A percentile compares a stretch with the other conserved stretches of the same genome.
Conservation (phyloP, 1,140 invertebrate species). For the Lucilia cuprina region DNA sequence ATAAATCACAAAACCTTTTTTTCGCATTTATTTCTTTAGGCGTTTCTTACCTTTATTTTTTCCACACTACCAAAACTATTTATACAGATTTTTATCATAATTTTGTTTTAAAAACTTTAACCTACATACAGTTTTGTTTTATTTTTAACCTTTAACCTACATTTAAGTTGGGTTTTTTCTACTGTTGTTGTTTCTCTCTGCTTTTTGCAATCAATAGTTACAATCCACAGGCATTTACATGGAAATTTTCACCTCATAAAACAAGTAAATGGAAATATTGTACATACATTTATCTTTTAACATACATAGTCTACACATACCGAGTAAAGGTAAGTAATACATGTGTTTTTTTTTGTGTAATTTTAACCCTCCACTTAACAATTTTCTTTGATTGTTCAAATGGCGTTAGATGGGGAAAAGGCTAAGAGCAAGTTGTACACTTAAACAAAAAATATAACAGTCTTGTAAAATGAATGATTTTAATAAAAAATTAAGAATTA, state of each 20-base stretch:
- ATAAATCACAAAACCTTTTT: too few species aligned
- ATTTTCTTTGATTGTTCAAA: constrained; percentile 4
- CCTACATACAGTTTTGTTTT: not conserved
- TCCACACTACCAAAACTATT: too few species aligned
- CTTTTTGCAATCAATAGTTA: constrained; percentile 12
- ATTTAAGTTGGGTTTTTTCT: not conserved
- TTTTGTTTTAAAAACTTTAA: not conserved
- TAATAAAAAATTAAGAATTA: not conserved
- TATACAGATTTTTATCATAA: not conserved
- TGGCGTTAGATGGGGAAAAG: not conserved
- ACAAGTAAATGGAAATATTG: not conserved
- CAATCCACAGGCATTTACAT: constrained; percentile 25
- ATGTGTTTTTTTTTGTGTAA: not conserved
- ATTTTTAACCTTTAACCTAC: constrained; percentile 19
- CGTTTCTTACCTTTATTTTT: too few species aligned
- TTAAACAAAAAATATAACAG: not conserved
- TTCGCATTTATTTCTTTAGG: too few species aligned
- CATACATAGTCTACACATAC: not conserved
- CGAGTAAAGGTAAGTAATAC: not conserved
- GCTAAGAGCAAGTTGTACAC: not conserved
- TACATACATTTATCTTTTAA: not conserved
- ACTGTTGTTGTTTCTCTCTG: too few species aligned
- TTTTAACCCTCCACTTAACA: constrained; percentile 6
- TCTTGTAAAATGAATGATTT: not conserved
- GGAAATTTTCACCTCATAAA: constrained; percentile 34